Evolutionary conservation across 2,113 vertebrate species (phyloP), one percentile per base, ranked within the genome.

Genomic region (Oriolus oriolus): DNA sequence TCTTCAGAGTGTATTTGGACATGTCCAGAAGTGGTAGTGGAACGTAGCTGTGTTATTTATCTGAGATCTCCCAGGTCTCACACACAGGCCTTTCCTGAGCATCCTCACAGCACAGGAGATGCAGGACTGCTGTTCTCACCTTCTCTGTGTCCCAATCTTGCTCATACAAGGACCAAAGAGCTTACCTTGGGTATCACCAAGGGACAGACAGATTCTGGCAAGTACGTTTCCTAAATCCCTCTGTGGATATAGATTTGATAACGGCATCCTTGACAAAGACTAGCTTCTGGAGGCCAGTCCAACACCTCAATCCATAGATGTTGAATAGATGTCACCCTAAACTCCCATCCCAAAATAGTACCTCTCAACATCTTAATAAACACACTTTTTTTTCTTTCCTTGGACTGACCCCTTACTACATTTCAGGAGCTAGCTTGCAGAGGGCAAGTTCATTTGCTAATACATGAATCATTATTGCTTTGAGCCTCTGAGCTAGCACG

Each of bases 381-480:
- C 31, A 66, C 16, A 30, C 10, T 49, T 54, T 24, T 24, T 49
- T 37, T 37, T 19, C 42, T 80, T 84, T 27, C 60, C 49, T 71
- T 53, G 60, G 44, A 60, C 61, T n/a, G 63, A 81, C 76, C 79
- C 65, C 69, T 84, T 68, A 78, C 66, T 78, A 66, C 79, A 64
- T 95, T 90, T 68, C 88, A 89, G 53, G 52, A 70, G 37, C 69
- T 61, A 53, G 80, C 77, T 94, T 90, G 45, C 69, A 82, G 57
- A 92, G 88, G 80, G 94, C 95, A 91, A 90, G 73, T 96, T 96
- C 85, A 96, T 97, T 95, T 96, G 93, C 95, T 95, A 95, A 96
- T 54, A 81, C 80, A 87, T 90, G 92, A 96, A 96, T 95, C 94
- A 96, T 97, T 93, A 96, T 96, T 93, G 96, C 94, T 95, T 82